A percentile compares a stretch with the other conserved stretches of the same genome.
Conservation (phyloP, 2,113 vertebrate genomes). For the Gallinago undulata region DNA sequence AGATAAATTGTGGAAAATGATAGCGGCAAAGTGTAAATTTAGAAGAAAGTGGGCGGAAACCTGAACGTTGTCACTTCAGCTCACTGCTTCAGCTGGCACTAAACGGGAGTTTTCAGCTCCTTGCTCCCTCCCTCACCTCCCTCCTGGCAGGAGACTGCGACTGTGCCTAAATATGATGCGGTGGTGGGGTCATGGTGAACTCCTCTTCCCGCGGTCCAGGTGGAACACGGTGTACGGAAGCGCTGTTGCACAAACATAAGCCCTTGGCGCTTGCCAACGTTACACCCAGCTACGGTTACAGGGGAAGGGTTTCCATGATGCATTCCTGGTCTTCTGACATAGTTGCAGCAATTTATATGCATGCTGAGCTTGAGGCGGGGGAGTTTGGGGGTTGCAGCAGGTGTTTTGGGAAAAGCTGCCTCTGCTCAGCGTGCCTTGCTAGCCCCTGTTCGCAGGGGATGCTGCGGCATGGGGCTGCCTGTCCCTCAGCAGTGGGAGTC, state of each 20-base stretch:
- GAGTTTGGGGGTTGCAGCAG: neutral
- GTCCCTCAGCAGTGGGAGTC: accelerated
- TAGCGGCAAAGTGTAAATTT: constrained; percentile 53
- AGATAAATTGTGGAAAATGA: constrained; percentile 29
- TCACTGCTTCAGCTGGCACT: constrained; percentile 44
- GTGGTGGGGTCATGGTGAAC: neutral
- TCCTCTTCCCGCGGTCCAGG: neutral
- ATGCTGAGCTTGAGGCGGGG: neutral
- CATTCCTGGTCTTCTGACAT: constrained; percentile 49
- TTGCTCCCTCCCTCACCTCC: constrained; percentile 23
- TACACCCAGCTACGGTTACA: constrained; percentile 36
- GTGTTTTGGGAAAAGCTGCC: constrained; percentile 9
- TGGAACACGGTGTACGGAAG: constrained; percentile 51
- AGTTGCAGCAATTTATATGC: constrained; percentile 39
- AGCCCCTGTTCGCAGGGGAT: neutral
- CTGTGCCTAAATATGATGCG: constrained; percentile 51
- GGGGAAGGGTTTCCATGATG: constrained; percentile 56
- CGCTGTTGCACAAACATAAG: constrained; percentile 56
- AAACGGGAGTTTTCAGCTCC: neutral
- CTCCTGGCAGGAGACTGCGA: constrained; percentile 29
- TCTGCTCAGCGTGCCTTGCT: neutral
- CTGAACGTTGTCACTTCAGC: constrained; percentile 42
- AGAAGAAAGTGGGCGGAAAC: constrained; percentile 57
- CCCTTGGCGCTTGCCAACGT: neutral
- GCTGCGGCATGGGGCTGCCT: neutral